Percentiles rank a stretch among this genome's conserved stretches.
Conservation (phyloP, 2,797 vertebrate genomes). For the Graptemys geographica region DNA sequence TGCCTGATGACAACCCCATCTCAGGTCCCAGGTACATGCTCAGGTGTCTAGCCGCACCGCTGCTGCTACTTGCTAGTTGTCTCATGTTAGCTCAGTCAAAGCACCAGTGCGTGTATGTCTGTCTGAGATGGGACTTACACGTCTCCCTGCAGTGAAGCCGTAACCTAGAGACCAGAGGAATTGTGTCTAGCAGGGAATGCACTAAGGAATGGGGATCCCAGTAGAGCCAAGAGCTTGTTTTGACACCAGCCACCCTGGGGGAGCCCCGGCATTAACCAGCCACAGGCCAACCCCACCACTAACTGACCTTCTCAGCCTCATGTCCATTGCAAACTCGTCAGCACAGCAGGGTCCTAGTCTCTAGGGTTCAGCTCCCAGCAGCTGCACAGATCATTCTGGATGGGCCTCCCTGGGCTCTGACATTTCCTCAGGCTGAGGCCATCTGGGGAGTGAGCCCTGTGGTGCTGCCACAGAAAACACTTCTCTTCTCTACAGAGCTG, state of each 20-base stretch:
- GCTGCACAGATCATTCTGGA: background rate
- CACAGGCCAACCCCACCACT: background rate
- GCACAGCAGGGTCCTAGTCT: background rate
- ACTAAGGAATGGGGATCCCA: background rate
- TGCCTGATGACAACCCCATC: background rate
- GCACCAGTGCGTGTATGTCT: background rate
- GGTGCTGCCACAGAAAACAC: background rate
- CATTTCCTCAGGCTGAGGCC: background rate
- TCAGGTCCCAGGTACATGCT: background rate
- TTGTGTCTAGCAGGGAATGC: background rate
- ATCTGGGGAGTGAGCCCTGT: background rate
- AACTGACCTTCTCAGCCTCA: background rate
- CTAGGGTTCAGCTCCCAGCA: background rate
- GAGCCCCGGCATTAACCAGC: accelerated
- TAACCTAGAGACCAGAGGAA: background rate
- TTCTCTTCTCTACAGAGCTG: background rate
- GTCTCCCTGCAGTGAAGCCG: background rate
- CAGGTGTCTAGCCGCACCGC: too few relatives aligned
- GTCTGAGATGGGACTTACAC: background rate
- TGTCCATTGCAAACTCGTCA: background rate
- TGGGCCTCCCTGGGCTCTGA: background rate
- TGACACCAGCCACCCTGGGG: background rate
- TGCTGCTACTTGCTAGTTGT: background rate
- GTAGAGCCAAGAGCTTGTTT: background rate
- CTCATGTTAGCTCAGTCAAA: background rate